Base-by-base conservation (phyloP, 2,113 vertebrate genomes). In the Toxotes jaculatrix region DNA sequence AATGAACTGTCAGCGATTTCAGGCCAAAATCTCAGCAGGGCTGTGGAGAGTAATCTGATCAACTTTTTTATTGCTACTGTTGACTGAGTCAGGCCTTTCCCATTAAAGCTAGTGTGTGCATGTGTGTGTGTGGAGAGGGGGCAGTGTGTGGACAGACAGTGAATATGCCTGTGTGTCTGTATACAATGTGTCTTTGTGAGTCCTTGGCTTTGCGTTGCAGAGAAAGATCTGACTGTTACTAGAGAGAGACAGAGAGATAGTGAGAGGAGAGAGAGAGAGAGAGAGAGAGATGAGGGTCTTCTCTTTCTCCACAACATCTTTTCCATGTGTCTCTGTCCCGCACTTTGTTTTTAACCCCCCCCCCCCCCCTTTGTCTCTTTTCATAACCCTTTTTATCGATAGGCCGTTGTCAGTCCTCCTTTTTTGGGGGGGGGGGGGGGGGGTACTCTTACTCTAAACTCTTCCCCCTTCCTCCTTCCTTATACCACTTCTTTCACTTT, bases 121-220 rank as follows among this genome's bases (percentile, higher is more conserved):
- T 68, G 40, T 78, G 36, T 36, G n/a, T 80, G 84, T 71, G 81
- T 23, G 51, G 81, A 74, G 72, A 38, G 56, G 59, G 80, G 78
- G 72, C 57, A 45, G 85, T 64, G 74, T 43, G 88, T 56, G 61
- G 57, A 55, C 60, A 74, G 64, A 79, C 67, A 79, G 61, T 86
- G 89, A 91, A 87, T 84, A 77, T 87, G 83, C 80, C 83, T 91
- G 84, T 94, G 80, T 86, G 89, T 90, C 84, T 70, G 53, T 31
- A 82, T 55, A 95, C 93, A 95, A 93, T 93, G 91, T 88, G 89
- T 83, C 94, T 94, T 94, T 95, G 94, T 95, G 82, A 89, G 88
- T 84, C 49, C 64, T 88, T 82, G 93, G 89, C 90, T 67, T 77
- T 77, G 86, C 42, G 73, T 89, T 86, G 91, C 79, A 91, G 73